phyloP scores from a whole-genome alignment of 1,140 invertebrate species.

The Dendrolimus kikuchii region DNA sequence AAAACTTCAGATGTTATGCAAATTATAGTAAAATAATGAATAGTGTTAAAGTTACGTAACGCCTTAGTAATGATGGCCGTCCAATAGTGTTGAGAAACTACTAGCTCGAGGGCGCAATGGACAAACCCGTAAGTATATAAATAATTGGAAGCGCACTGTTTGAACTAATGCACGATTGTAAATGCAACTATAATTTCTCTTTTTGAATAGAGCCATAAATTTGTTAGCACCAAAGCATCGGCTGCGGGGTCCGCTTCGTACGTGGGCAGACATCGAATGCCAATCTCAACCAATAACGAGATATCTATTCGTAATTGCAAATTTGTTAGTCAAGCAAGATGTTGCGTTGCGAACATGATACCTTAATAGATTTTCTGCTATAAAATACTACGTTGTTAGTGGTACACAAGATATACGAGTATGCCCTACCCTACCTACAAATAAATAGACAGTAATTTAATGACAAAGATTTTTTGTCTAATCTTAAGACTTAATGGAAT shows the following conservation, averaged over 20 bases:
- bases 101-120: constrained; percentile 18
- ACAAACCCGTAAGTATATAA: constrained; percentile 24
- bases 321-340: constrained; percentile 11
- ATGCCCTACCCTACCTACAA: too few species aligned
- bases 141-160: constrained; percentile 50
- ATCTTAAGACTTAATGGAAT: too few species aligned
- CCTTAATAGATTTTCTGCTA: background rate
- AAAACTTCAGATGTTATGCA: background rate
- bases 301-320: constrained; percentile 12
- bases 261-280: constrained; percentile 22
- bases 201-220: constrained; percentile 46
- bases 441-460: too few species aligned
- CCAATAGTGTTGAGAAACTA: constrained; percentile 29
- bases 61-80: constrained; percentile 22
- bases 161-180: constrained; percentile 37
- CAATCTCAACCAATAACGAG: constrained; percentile 24
- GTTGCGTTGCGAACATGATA: constrained; percentile 10
- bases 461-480: too few species aligned
- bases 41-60: constrained; percentile 24
- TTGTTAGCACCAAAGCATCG: constrained; percentile 22
- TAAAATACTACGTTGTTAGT: too few species aligned
- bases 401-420: too few species aligned
- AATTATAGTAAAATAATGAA: constrained; percentile 17
- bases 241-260: constrained; percentile 12
- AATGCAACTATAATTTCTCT: constrained; percentile 31